Evolutionary conservation across 2,113 vertebrate genomes (phyloP), one percentile per base, ranked within the genome.

Genomic region (Peucedramus taeniatus): DNA sequence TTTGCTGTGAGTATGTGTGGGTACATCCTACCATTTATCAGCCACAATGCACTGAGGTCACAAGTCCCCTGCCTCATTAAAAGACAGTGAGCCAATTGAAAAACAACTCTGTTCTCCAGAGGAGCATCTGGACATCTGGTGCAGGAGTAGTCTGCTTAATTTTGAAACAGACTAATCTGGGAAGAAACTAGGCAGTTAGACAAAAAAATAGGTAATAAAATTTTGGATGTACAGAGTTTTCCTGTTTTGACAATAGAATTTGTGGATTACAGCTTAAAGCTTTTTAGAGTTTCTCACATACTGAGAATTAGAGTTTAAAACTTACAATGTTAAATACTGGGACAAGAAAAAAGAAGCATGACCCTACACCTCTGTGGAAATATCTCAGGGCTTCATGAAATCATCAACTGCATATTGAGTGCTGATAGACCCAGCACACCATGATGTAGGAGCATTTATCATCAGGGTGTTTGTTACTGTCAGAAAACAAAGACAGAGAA

Each of bases 51-150:
- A 79, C 92, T 18, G 76, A 87, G 88, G 77, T 95, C 96, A 94
- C 90, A 93, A 96, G 96, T 94, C 86, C 86, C 60, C 60, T 84
- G 90, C 69, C 83, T 90, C 94, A 89, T 96, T 94, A 89, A 92
- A 81, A 86, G 70, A 79, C 23, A 87, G 87, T 63, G 82, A 89
- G 83, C 94, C 92, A 69, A 83, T 82, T 87, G 94, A 91, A 95
- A 93, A 90, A 92, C 51, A 87, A 51, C 78, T 50, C 66, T 15
- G 18, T 28, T 68, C 51, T 84, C 88, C 72, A 63, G 53, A 54
- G 39, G 53, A 3, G 4, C 65, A 77, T 94, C 83, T 71, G 87
- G 85, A 90, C 95, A 71, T 83, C 76, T 74, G 93, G 82, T 65
- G 72, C 76, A 79, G 79, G 68, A 90, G n/a, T 50, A 77, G 82